These are phyloP conservation scores for Phrynocephalus forsythii DNA, from an alignment of 2,797 vertebrate genomes.

Conservation along the genomic window DNA sequence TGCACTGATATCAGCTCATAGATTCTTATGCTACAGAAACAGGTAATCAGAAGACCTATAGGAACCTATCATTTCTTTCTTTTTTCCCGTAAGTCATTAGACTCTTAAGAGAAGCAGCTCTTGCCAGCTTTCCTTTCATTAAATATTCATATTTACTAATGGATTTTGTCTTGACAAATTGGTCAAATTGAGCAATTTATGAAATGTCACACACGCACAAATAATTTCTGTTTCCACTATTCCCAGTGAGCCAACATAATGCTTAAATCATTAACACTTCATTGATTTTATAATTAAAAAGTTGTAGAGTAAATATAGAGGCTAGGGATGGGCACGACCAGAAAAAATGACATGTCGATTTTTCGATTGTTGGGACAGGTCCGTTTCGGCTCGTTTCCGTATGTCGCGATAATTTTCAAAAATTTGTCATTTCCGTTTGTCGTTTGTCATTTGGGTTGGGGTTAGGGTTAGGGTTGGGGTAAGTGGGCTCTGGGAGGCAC, in stretches of 20 bases:
- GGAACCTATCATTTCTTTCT: slow-evolving; percentile 59
- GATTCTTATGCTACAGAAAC: slow-evolving; percentile 48
- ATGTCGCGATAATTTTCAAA: no score
- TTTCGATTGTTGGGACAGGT: no score
- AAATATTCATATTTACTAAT: slow-evolving; percentile 84
- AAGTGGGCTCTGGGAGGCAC: no score
- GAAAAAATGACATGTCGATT: no score
- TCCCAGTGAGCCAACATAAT: slow-evolving; percentile 69
- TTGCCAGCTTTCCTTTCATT: slow-evolving; percentile 78
- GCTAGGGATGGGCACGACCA: no score
- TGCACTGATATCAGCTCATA: background rate
- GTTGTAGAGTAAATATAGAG: slow-evolving; percentile 71
- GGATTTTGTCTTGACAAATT: slow-evolving; percentile 80
- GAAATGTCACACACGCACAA: slow-evolving; percentile 70
- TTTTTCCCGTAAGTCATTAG: slow-evolving; percentile 79
- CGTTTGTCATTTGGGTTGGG: no score
- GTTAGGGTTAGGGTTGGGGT: no score
- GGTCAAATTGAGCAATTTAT: slow-evolving; percentile 76
- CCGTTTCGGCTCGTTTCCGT: no score
- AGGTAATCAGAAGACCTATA: slow-evolving; percentile 54
- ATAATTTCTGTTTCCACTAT: slow-evolving; percentile 67
- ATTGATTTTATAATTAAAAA: slow-evolving; percentile 81
- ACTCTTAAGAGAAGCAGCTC: slow-evolving; percentile 72
- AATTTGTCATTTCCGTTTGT: no score
- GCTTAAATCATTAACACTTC: slow-evolving; percentile 77